phyloP scores from a whole-genome alignment of 2,797 vertebrate genomes.

The Hydrolagus colliei region DNA sequence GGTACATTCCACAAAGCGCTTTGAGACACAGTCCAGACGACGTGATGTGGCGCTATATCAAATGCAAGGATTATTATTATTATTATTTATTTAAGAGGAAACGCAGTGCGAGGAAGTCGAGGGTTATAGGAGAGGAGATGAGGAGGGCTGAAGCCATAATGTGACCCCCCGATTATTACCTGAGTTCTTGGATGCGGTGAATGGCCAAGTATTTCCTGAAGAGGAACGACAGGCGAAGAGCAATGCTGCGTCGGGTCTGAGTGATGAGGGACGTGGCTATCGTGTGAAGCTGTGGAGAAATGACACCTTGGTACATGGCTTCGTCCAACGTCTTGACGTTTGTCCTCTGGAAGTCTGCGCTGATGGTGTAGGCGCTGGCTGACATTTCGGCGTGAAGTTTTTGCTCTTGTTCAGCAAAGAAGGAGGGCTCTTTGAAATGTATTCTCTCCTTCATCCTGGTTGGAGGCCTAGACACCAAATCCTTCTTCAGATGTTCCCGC shows the following conservation, averaged over 20 bases:
- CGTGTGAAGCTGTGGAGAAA: constrained; percentile 37
- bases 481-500: background rate
- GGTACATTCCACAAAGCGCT: no score
- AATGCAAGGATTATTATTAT: no score
- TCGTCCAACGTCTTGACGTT: constrained; percentile 36
- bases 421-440: background rate
- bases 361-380: background rate
- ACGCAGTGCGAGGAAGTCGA: no score
- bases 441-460: background rate
- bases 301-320: constrained; percentile 36
- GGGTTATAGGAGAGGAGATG: no score
- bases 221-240: constrained; percentile 42
- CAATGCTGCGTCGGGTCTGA: constrained; percentile 38
- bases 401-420: background rate
- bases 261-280: constrained; percentile 40
- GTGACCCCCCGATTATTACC: constrained; percentile 34
- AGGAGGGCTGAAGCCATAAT: no score
- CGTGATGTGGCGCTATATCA: no score
- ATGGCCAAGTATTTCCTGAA: constrained; percentile 46
- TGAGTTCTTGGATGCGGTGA: constrained; percentile 42
- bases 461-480: background rate
- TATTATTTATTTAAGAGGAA: no score
- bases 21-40: no score
- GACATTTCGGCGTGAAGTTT: background rate
- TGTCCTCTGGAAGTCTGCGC: background rate